Conservation (phyloP, 2,797 vertebrate genomes). For the Darevskia nairensis region DNA sequence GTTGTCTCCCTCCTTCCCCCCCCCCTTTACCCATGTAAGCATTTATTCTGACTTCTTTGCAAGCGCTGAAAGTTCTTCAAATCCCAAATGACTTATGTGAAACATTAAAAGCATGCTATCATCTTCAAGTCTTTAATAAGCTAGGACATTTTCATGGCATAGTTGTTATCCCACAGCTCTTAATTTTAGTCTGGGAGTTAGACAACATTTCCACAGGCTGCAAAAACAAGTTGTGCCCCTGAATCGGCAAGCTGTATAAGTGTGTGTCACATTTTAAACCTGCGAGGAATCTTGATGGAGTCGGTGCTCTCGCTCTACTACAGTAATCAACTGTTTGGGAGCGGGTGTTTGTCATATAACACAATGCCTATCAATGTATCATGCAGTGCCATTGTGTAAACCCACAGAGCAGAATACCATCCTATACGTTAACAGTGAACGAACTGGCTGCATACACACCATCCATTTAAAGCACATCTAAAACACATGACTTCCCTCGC, state of each 20-base stretch:
- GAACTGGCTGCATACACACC: too few relatives aligned
- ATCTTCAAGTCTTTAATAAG: slow-evolving; percentile 79
- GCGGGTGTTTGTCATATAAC: background rate
- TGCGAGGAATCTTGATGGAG: background rate
- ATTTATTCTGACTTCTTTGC: slow-evolving; percentile 72
- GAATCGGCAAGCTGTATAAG: slow-evolving; percentile 34
- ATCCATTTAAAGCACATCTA: too few relatives aligned
- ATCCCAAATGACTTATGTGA: slow-evolving; percentile 78
- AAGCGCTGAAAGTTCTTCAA: slow-evolving; percentile 78
- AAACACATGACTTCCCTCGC: background rate
- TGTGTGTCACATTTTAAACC: slow-evolving; percentile 30
- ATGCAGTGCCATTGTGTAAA: background rate
- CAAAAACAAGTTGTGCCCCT: slow-evolving; percentile 55
- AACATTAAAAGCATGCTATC: slow-evolving; percentile 79
- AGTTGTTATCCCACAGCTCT: slow-evolving; percentile 78
- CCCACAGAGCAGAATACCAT: background rate
- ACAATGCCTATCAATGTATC: background rate
- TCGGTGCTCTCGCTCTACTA: background rate
- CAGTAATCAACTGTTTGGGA: background rate
- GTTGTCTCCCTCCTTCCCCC: slow-evolving; percentile 53
- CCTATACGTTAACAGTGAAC: background rate
- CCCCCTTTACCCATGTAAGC: slow-evolving; percentile 75
- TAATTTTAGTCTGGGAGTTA: slow-evolving; percentile 77
- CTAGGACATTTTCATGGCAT: slow-evolving; percentile 78
- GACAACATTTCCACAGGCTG: slow-evolving; percentile 63